A percentile compares a stretch with the other conserved stretches of the same genome.
Conservation (phyloP, 2,113 vertebrate genomes). For the Apus apus region DNA sequence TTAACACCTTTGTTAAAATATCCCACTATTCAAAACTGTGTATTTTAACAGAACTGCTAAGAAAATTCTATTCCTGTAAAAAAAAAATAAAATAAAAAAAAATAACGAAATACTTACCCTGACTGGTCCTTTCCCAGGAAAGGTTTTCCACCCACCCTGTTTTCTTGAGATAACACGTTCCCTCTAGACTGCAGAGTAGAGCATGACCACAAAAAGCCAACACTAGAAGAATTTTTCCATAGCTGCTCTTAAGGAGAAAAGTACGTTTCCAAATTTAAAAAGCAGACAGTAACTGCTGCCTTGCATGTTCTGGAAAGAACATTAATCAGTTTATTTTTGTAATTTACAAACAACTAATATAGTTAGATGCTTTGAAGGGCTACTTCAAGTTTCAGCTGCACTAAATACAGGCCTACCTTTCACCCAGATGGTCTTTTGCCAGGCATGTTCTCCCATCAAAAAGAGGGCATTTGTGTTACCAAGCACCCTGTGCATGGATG, state of each 20-base stretch:
- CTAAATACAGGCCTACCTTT: background rate
- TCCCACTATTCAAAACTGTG: background rate
- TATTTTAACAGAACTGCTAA: background rate
- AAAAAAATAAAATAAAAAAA: background rate
- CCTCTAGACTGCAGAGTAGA: background rate
- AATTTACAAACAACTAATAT: conserved; percentile 43
- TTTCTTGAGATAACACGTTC: background rate
- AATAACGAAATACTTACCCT: background rate
- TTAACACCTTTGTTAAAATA: background rate
- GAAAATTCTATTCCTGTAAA: background rate
- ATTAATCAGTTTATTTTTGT: conserved; percentile 65
- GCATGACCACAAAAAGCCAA: background rate
- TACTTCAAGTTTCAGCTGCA: background rate
- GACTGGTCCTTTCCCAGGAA: conserved; percentile 26
- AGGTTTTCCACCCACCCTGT: background rate
- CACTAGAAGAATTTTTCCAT: conserved; percentile 37
- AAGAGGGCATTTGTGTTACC: background rate
- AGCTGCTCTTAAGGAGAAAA: conserved; percentile 40
- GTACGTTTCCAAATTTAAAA: conserved; percentile 50
- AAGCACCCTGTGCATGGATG: background rate
- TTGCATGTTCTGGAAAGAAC: conserved; percentile 48
- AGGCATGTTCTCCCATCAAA: background rate
- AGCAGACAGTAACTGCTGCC: conserved; percentile 27
- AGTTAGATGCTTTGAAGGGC: conserved; percentile 3
- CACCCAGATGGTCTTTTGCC: conserved; percentile 30